phyloP scores from a whole-genome alignment of 2,888 invertebrate species.

The Xylocampa areola region DNA sequence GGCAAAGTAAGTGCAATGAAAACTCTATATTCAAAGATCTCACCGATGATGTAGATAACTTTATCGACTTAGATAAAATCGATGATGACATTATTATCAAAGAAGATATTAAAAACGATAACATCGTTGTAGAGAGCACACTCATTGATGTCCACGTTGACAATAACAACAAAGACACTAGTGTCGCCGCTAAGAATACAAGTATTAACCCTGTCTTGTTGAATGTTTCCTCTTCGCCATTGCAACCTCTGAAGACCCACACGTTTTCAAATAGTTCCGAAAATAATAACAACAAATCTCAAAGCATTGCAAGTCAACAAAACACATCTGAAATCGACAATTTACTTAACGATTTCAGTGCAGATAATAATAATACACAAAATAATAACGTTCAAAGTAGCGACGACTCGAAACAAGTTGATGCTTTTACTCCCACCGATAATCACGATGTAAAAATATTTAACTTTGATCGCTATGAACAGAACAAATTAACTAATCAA shows the following conservation, averaged over 20 bases:
- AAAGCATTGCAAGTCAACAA: slow-evolving; percentile 77
- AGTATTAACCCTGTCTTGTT: slow-evolving; percentile 82
- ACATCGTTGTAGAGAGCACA: slow-evolving; percentile 82
- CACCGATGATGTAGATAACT: slow-evolving; percentile 80
- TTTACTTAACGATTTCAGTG: slow-evolving; percentile 79
- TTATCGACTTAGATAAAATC: slow-evolving; percentile 77
- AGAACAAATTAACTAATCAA: slow-evolving; percentile 78
- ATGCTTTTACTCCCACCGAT: slow-evolving; percentile 70
- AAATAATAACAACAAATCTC: slow-evolving; percentile 81
- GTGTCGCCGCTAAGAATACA: slow-evolving; percentile 68
- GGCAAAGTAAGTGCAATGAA: slow-evolving; percentile 88
- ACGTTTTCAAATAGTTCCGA: slow-evolving; percentile 83
- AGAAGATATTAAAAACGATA: slow-evolving; percentile 74
- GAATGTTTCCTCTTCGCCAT: slow-evolving; percentile 85
- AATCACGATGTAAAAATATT: slow-evolving; percentile 85
- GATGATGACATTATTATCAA: slow-evolving; percentile 65
- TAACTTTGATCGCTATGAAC: slow-evolving; percentile 88
- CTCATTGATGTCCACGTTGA: slow-evolving; percentile 85
- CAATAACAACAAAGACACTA: slow-evolving; percentile 80
- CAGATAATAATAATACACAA: slow-evolving; percentile 68
- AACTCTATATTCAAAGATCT: slow-evolving; percentile 84
- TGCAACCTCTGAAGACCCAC: slow-evolving; percentile 86
- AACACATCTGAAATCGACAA: slow-evolving; percentile 80
- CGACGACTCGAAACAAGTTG: slow-evolving; percentile 63
- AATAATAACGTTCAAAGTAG: slow-evolving; percentile 68